Evolutionary conservation across 2,888 invertebrate species (phyloP).

Genomic region (Andrena praecox): DNA sequence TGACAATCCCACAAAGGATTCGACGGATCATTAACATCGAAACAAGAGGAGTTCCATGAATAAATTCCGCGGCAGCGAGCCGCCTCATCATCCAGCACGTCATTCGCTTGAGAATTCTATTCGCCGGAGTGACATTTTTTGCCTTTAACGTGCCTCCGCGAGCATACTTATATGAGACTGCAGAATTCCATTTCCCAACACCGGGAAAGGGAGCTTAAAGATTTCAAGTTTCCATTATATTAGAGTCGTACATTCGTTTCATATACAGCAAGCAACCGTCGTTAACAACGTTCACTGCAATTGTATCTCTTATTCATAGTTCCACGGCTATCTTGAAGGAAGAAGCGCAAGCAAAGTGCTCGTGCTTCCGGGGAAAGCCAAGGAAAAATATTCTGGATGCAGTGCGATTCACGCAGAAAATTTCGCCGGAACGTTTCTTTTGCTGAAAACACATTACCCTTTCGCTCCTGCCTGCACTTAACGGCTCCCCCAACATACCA

Average conservation of each 20-base stretch:
- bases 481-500: not conserved
- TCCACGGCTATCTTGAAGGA: not conserved
- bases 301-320: conserved; percentile 63
- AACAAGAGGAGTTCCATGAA: conserved; percentile 61
- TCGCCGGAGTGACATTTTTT: conserved; percentile 19
- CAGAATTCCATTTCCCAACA: too few species aligned
- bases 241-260: too few species aligned
- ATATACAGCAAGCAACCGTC: not conserved
- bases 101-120: conserved; percentile 23
- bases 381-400: conserved; percentile 15
- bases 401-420: not conserved
- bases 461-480: not conserved
- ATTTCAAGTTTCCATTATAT: too few species aligned
- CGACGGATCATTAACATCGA: conserved; percentile 55
- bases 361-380: not conserved
- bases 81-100: not conserved
- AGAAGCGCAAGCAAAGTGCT: not conserved
- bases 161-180: too few species aligned
- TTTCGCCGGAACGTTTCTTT: conserved; percentile 2
- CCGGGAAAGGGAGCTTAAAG: too few species aligned
- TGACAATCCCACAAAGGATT: conserved; percentile 55
- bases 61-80: conserved; percentile 58
- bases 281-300: conserved; percentile 49
- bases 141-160: not conserved
- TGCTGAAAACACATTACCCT: conserved; percentile 9